Conservation (phyloP, 2,113 vertebrate species). For the Rana temporaria region DNA sequence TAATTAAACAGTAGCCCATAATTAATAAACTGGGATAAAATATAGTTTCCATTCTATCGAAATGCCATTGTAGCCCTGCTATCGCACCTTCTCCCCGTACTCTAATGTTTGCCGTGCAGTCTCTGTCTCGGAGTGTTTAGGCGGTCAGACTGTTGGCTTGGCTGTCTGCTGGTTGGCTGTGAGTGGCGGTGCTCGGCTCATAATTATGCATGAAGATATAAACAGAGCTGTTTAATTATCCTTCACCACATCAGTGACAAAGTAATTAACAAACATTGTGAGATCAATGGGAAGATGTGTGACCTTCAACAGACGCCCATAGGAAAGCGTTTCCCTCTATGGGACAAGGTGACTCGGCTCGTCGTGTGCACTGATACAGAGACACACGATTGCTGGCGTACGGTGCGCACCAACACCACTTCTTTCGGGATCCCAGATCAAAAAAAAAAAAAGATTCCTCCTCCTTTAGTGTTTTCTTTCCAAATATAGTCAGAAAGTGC, state of each 20-base stretch:
- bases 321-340: constrained; percentile 80
- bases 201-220: constrained; percentile 99
- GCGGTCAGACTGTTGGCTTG: constrained; percentile 15
- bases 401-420: background rate
- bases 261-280: constrained; percentile 99
- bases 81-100: too few species aligned
- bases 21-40: background rate
- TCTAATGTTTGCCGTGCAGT: background rate
- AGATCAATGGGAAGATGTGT: constrained; percentile 99
- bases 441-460: background rate
- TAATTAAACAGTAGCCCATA: background rate
- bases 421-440: constrained; percentile 6
- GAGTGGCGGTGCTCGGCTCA: constrained; percentile 84
- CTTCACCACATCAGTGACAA: constrained; percentile 99
- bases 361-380: constrained; percentile 32
- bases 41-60: too few species aligned
- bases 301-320: constrained; percentile 94
- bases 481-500: constrained; percentile 32
- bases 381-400: background rate
- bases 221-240: constrained; percentile 99
- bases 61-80: too few species aligned
- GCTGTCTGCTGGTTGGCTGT: constrained; percentile 64
- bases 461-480: constrained; percentile 41
- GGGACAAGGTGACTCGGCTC: constrained; percentile 80
- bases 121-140: constrained; percentile 12